Evolutionary conservation across 2,797 vertebrate genomes (phyloP).

Genomic region (Anguilla obscura): DNA sequence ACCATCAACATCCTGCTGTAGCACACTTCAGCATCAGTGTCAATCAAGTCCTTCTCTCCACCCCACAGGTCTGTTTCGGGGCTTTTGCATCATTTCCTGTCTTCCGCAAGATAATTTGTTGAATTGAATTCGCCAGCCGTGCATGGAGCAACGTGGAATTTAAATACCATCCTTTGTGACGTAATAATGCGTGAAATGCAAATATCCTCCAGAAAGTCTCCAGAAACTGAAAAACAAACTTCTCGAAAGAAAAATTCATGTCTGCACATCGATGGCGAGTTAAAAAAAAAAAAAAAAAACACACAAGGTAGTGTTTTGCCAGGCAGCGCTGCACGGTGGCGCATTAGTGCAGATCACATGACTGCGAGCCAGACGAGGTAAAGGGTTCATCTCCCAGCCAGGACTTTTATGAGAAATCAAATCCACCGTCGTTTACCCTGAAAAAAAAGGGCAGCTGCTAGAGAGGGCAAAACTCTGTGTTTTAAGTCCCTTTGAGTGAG

Average conservation of each 20-base stretch:
- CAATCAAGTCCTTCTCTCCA: neutral
- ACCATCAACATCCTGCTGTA: neutral
- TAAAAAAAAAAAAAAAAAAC: neutral
- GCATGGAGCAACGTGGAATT: neutral
- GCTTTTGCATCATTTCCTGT: too few relatives aligned
- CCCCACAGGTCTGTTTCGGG: neutral
- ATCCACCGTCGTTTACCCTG: neutral
- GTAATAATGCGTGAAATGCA: neutral
- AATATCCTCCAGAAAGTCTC: neutral
- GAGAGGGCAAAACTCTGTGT: conserved; percentile 39
- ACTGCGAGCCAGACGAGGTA: neutral
- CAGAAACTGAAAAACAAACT: neutral
- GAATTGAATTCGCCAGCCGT: too few relatives aligned
- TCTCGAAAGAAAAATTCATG: neutral
- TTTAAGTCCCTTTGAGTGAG: conserved; percentile 64
- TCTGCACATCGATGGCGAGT: neutral
- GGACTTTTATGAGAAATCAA: neutral
- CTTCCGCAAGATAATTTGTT: too few relatives aligned
- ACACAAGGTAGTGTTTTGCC: neutral
- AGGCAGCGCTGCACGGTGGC: neutral
- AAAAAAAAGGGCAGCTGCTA: neutral
- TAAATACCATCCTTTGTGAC: neutral
- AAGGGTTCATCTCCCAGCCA: neutral
- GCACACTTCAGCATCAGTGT: neutral
- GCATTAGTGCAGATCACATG: neutral